Percentiles rank a stretch among this genome's conserved stretches.
Conservation (phyloP, 2,888 invertebrate species). For the Polymixis lichenea region DNA sequence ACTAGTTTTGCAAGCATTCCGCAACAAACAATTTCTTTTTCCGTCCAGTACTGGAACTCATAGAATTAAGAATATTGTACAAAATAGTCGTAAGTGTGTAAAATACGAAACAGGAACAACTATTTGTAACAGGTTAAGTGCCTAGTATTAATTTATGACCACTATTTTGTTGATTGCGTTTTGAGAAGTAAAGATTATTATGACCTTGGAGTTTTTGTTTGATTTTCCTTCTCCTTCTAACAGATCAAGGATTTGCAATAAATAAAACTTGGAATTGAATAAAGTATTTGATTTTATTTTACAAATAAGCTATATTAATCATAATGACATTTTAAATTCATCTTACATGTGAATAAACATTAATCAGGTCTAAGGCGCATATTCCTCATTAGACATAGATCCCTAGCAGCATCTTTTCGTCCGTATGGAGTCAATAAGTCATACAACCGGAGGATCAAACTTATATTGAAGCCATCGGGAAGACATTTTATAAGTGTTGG, state of each 20-base stretch:
- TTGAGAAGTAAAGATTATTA: constrained; percentile 79
- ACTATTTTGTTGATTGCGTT: constrained; percentile 80
- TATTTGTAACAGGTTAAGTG: constrained; percentile 64
- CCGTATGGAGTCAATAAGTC: constrained; percentile 94
- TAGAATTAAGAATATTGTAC: constrained; percentile 68
- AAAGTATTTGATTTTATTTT: constrained; percentile 48
- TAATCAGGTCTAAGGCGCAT: constrained; percentile 92
- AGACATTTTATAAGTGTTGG: constrained; percentile 95
- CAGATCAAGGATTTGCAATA: constrained; percentile 2
- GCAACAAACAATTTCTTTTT: constrained; percentile 18
- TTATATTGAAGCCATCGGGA: constrained; percentile 94
- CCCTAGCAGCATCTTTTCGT: constrained; percentile 96
- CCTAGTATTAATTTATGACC: constrained; percentile 79
- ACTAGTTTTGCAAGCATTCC: constrained; percentile 2
- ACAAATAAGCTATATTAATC: constrained; percentile 28
- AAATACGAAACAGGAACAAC: constrained; percentile 65
- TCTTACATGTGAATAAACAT: constrained; percentile 37
- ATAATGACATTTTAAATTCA: constrained; percentile 16
- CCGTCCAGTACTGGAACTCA: constrained; percentile 46
- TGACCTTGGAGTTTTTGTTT: constrained; percentile 62
- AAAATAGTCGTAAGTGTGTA: constrained; percentile 68
- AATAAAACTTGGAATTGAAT: constrained; percentile 20
- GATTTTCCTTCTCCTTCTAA: constrained; percentile 50
- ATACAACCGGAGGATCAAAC: constrained; percentile 94
- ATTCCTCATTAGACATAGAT: constrained; percentile 96